phyloP scores from a whole-genome alignment of 2,888 invertebrate genomes.

The Drosophila diplacantha region DNA sequence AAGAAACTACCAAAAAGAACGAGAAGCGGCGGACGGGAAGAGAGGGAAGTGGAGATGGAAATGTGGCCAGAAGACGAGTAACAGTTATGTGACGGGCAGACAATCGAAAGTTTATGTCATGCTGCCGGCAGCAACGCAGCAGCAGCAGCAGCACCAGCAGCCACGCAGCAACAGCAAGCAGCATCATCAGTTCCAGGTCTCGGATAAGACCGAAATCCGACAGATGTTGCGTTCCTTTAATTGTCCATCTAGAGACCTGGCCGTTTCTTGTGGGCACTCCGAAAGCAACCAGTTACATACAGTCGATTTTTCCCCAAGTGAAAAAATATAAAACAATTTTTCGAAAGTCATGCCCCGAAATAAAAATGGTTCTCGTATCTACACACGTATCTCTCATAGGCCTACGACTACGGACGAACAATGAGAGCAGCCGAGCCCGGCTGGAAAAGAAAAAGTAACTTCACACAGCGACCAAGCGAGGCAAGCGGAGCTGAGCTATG shows the following conservation, averaged over 20 bases:
- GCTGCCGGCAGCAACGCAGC: conserved; percentile 41
- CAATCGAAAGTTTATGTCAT: conserved; percentile 74
- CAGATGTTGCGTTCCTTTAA: conserved; percentile 24
- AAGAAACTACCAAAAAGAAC: conserved; percentile 48
- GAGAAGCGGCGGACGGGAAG: conserved; percentile 9
- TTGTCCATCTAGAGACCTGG: conserved; percentile 15
- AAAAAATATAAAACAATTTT: conserved; percentile 38
- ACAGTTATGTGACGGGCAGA: conserved; percentile 61
- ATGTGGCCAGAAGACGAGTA: conserved; percentile 41
- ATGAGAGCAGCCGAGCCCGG: conserved; percentile 63
- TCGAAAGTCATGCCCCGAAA: conserved; percentile 63
- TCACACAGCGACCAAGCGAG: conserved; percentile 43
- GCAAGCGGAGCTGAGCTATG: conserved; percentile 8
- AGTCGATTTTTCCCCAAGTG: conserved; percentile 20
- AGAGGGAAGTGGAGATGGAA: conserved; percentile 12
- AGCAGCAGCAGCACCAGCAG: conserved; percentile 30
- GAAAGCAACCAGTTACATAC: conserved; percentile 40
- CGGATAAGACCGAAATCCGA: conserved; percentile 31
- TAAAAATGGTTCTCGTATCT: conserved; percentile 69
- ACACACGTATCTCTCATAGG: conserved; percentile 60
- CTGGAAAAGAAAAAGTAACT: conserved; percentile 70
- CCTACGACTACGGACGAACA: conserved; percentile 60
- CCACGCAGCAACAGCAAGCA: conserved; percentile 21
- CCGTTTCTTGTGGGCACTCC: conserved; percentile 26
- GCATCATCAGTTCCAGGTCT: conserved; percentile 9